Conservation (phyloP, 2,888 invertebrate genomes). For the Euplagia quadripunctaria region DNA sequence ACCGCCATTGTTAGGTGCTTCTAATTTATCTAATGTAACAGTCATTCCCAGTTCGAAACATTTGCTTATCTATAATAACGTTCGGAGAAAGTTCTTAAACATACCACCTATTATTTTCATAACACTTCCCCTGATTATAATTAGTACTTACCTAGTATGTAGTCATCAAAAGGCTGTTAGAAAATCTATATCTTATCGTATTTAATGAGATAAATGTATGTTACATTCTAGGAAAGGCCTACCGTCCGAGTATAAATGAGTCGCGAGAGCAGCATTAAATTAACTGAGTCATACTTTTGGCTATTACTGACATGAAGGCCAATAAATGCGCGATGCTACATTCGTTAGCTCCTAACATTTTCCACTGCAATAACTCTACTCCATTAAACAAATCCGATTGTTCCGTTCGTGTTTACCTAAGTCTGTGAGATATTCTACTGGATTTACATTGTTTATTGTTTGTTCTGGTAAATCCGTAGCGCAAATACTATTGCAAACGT, state of each 20-base stretch:
- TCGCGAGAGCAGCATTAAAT: conserved; percentile 54
- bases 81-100: conserved; percentile 42
- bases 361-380: conserved; percentile 65
- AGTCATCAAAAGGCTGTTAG: not conserved
- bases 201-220: not conserved
- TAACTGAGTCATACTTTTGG: conserved; percentile 74
- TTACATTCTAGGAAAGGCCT: conserved; percentile 6
- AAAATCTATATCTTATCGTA: not conserved
- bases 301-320: conserved; percentile 73
- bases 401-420: conserved; percentile 57
- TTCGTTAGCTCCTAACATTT: conserved; percentile 63
- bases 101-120: conserved; percentile 28
- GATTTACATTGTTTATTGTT: conserved; percentile 24
- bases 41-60: conserved; percentile 64
- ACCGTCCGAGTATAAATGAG: not conserved
- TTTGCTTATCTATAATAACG: conserved; percentile 52
- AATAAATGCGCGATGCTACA: conserved; percentile 67
- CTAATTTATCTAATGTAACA: conserved; percentile 80
- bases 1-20: conserved; percentile 76
- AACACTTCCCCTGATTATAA: conserved; percentile 14
- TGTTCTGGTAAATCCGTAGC: conserved; percentile 34
- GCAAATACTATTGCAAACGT: conserved; percentile 24
- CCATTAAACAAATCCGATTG: conserved; percentile 66
- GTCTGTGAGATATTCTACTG: conserved; percentile 23
- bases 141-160: not conserved